Base-by-base conservation (phyloP, 2,113 vertebrate genomes). In the Anser brachyrhynchus region DNA sequence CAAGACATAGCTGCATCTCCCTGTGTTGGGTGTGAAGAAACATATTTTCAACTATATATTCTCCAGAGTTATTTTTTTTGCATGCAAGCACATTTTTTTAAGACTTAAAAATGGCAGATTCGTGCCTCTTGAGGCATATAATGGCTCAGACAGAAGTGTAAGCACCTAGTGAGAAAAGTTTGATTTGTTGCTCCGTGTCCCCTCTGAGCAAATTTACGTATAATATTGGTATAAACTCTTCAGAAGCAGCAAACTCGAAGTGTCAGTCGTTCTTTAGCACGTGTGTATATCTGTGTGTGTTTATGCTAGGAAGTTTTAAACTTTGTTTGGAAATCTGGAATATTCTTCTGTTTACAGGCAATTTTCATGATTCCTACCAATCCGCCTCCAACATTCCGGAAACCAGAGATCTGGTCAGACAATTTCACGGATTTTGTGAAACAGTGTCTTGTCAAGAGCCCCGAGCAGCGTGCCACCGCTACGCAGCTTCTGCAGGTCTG, bases 311-410 rank as follows among this genome's bases (percentile, higher is more conserved):
- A 74, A 43, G 8, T 41, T 93, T 65, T 67, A 54, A 79, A 35
- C 62, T 78, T 49, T 29, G 13, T 78, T 69, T 87, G 62, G 18
- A 79, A 79, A 85, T 55, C 18, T 65, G 28, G 58, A 52, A 46
- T 59, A 6, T 37, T 81, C 57, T 96, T 57, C 55, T 88, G 25
- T 46, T 92, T 89, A 74, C 87, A 99, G 99, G 99, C 99, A 33
- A 99, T 99, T 96, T 99, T 99, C 95, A 99, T 99, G 99, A 99
- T 99, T 96, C 99, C 99, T 29, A 99, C 98, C 86, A 99, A 99
- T 77, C 99, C 99, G 1, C 99, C 99, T 10, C 99, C 99, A 4
- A 99, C 98, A 0, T 99, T 99, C 93, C 98, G 99, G 51, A 99
- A 98, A 14, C 98, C 98, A 3, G 98, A 99, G 52, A 91, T 97